phyloP scores from a whole-genome alignment of 2,113 vertebrate genomes.

The Phaethon lepturus region DNA sequence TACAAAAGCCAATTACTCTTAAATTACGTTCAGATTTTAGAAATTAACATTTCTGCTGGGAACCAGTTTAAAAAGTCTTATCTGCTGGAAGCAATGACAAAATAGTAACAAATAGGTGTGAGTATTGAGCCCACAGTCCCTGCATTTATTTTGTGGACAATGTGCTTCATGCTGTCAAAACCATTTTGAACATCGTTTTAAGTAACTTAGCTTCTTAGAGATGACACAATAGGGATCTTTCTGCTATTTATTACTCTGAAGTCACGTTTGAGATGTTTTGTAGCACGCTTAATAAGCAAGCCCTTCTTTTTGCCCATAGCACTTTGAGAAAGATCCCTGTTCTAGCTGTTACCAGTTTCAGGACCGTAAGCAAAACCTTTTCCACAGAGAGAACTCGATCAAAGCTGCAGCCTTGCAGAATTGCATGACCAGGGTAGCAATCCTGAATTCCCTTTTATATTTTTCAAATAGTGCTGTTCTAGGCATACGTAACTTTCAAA shows the following conservation, averaged over 20 bases:
- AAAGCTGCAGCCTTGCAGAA: background rate
- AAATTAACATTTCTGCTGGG: background rate
- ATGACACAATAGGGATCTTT: background rate
- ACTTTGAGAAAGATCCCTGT: background rate
- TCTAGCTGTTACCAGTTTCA: background rate
- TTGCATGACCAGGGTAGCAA: background rate
- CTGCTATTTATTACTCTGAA: background rate
- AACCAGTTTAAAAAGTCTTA: background rate
- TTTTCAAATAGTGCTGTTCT: background rate
- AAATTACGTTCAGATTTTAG: background rate
- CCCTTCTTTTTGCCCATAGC: background rate
- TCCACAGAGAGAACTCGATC: background rate
- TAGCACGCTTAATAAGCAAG: background rate
- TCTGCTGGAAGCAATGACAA: background rate
- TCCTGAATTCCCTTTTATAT: background rate
- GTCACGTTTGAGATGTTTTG: background rate
- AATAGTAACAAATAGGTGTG: background rate
- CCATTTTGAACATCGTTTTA: background rate
- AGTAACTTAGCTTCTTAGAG: background rate
- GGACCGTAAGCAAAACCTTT: background rate
- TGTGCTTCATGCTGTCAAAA: background rate
- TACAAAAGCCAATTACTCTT: background rate
- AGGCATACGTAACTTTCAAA: background rate
- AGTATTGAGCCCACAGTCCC: background rate
- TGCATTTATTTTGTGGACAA: background rate